Percentiles rank a stretch among this genome's conserved stretches.
These are phyloP conservation scores for Parascotia fuliginaria DNA, from an alignment of 2,888 invertebrate genomes.

Conservation along the genomic window DNA sequence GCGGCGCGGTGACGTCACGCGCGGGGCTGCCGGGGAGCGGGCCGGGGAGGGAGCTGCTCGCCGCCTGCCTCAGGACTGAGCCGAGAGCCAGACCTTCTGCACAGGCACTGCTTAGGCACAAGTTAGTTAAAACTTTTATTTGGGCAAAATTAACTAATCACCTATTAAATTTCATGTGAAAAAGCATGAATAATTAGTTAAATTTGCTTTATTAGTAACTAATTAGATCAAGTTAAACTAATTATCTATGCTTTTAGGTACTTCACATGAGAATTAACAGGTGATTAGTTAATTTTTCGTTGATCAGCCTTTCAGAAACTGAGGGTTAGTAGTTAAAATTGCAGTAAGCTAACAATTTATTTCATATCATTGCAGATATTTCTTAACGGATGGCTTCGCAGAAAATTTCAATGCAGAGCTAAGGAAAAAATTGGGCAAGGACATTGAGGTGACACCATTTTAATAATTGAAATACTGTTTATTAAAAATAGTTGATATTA, in stretches of 20 bases:
- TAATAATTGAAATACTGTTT: too few relatives aligned
- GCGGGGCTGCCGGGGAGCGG: conserved; percentile 61
- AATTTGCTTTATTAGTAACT: too few relatives aligned
- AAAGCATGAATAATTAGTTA: too few relatives aligned
- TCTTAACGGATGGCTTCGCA: conserved; percentile 88
- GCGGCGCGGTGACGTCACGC: conserved; percentile 47
- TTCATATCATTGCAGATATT: conserved; percentile 77
- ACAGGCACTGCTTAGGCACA: conserved; percentile 87
- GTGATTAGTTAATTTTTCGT: too few relatives aligned
- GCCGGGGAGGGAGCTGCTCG: conserved; percentile 79
- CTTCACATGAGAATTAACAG: too few relatives aligned
- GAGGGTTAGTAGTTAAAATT: too few relatives aligned
- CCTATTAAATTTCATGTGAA: too few relatives aligned
- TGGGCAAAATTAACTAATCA: too few relatives aligned
- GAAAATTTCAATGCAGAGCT: conserved; percentile 89
- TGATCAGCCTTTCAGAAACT: too few relatives aligned
- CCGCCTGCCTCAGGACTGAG: conserved; percentile 86
- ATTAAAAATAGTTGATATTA: too few relatives aligned
- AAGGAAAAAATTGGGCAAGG: conserved; percentile 87
- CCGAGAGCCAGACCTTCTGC: conserved; percentile 88
- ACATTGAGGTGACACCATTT: conserved; percentile 74
- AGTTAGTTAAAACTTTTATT: conserved; percentile 45
- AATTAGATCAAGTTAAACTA: too few relatives aligned
- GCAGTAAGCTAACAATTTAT: neutral
- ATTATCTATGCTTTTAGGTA: too few relatives aligned